Evolutionary conservation across 2,888 invertebrate species (phyloP).

Genomic region (Caenorhabditis sp.): DNA sequence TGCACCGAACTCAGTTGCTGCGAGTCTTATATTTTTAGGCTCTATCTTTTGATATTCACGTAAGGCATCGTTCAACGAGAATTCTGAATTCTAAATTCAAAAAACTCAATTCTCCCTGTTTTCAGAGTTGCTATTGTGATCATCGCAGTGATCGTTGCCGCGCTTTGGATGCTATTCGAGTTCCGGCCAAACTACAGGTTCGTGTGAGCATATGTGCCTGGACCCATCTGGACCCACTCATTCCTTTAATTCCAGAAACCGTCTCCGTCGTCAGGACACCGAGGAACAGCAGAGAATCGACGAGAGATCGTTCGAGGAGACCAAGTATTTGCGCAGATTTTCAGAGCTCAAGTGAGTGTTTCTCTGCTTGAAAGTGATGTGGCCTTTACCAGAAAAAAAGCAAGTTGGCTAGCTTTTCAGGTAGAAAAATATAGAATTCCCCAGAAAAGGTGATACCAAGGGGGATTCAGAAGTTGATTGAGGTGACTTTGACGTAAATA

Average conservation of each 20-base stretch:
- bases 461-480: too few species aligned
- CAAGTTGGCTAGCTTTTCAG: too few species aligned
- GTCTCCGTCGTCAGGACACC: conserved; percentile 66
- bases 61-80: conserved; percentile 13
- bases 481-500: too few species aligned
- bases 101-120: background rate
- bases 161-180: conserved; percentile 69
- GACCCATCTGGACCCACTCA: background rate
- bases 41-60: conserved; percentile 71
- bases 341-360: conserved; percentile 72
- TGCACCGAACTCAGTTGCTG: conserved; percentile 69
- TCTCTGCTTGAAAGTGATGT: background rate
- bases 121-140: conserved; percentile 65
- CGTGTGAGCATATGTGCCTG: background rate
- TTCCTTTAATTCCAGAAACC: conserved; percentile 61
- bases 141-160: conserved; percentile 61
- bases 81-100: background rate
- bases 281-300: conserved; percentile 66
- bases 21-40: conserved; percentile 70
- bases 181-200: conserved; percentile 68
- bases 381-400: too few species aligned
- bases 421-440: too few species aligned
- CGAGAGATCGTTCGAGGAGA: conserved; percentile 71
- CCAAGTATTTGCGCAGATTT: conserved; percentile 70
- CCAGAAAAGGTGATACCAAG: too few species aligned